Evolutionary conservation across 2,113 vertebrate genomes (phyloP).

Genomic region (Leiothrix lutea): DNA sequence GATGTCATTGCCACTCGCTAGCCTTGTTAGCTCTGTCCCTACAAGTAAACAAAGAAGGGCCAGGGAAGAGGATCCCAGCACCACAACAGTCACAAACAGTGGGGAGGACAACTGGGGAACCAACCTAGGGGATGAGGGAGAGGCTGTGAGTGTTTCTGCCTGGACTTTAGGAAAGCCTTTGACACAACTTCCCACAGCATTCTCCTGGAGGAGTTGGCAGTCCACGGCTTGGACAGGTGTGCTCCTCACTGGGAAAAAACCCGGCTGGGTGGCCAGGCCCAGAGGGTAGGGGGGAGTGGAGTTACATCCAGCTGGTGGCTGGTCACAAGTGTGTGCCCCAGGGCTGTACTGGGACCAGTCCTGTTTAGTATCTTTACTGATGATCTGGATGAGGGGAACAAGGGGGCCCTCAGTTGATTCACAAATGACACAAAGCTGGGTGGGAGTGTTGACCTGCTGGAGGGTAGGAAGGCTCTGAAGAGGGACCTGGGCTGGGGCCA

Average conservation of each 20-base stretch:
- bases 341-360: background rate
- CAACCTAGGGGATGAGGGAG: background rate
- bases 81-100: background rate
- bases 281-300: background rate
- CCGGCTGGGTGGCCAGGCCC: background rate
- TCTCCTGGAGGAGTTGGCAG: background rate
- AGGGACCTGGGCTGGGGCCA: background rate
- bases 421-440: background rate
- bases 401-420: no score
- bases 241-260: background rate
- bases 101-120: background rate
- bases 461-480: background rate
- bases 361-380: background rate
- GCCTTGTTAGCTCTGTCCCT: background rate
- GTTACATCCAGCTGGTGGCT: background rate
- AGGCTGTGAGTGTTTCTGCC: background rate
- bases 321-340: background rate
- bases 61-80: background rate
- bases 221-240: background rate
- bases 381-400: background rate
- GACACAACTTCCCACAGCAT: no score
- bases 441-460: background rate
- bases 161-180: background rate
- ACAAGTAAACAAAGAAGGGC: background rate
- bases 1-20: background rate